A percentile compares a stretch with the other conserved stretches of the same genome.
Conservation (phyloP, 2,888 invertebrate genomes). For the Acholoe squamosa region DNA sequence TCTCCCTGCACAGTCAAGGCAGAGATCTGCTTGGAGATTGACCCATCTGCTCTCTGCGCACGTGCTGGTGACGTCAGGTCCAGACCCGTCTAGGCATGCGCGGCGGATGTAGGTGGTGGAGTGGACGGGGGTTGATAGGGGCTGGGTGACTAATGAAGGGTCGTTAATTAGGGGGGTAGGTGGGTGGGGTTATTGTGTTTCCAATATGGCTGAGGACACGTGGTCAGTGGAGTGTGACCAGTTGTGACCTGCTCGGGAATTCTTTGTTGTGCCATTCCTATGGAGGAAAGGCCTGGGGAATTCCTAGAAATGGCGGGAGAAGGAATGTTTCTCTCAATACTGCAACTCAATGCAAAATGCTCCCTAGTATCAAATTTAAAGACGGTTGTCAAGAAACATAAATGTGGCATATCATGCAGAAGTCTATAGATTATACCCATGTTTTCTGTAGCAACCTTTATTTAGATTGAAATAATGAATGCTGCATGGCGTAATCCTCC, state of each 20-base stretch:
- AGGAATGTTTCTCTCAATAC: not conserved
- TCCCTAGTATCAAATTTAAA: no score
- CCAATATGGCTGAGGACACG: not conserved
- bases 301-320: not conserved
- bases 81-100: not conserved
- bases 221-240: slow-evolving; percentile 23
- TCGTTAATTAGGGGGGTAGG: slow-evolving; percentile 31
- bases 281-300: not conserved
- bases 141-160: not conserved
- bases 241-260: not conserved
- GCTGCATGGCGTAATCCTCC: no score
- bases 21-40: not conserved
- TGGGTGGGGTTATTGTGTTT: not conserved
- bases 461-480: no score
- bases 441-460: no score
- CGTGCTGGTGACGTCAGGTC: slow-evolving; percentile 9
- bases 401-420: no score
- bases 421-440: no score
- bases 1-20: not conserved
- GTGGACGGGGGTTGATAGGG: not conserved
- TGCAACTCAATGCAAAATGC: no score
- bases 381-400: no score
- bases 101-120: not conserved
- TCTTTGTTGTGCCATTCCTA: slow-evolving; percentile 22
- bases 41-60: slow-evolving; percentile 6